Evolutionary conservation across 2,797 vertebrate genomes (phyloP), one percentile per base, ranked within the genome.

Genomic region (Sebastes hubbsi): DNA sequence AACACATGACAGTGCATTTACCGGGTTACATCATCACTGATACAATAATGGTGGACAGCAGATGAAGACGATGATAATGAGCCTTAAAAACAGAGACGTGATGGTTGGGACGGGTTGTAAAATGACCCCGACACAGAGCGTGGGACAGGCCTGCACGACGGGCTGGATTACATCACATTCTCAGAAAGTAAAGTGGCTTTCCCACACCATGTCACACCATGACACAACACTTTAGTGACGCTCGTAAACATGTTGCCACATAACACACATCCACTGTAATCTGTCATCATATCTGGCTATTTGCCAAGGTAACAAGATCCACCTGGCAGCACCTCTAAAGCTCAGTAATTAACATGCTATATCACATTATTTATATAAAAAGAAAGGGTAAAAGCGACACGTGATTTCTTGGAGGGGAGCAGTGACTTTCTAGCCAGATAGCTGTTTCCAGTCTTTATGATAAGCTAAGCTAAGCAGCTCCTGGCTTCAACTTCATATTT

Each of bases 131-230:
- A 70, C 38, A 38, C 22, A 29, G 71, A 84, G 73, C 6, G 4
- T 69, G 20, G 72, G 62, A 80, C 84, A 32, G 49, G 4, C 49
- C 49, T 52, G 20, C 49, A n/a, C 4, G 49, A 52, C 18, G 65
- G 66, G 59, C 72, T 67, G 79, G 85, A 89, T 90, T 69, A 82
- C 69, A 75, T 72, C 64, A 80, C 66, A 68, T 70, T 89, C 78
- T 78, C 46, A n/a, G 36, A 78, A 79, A 46, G 42, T 38, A 14
- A 1, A 42, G 66, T 29, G 63, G 25, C 24, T 62, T 77, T 88
- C 81, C 84, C 91, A 92, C 86, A 71, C 34, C 10, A 60, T 76
- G 77, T 81, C 91, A 90, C 38, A 42, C 38, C 36, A 72, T 76
- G 77, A 82, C 91, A 91, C 73, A 85, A 82, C 69, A 67, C 72